Base-by-base conservation (phyloP, 2,888 invertebrate species). In the Drepanosiphum platanoidis region DNA sequence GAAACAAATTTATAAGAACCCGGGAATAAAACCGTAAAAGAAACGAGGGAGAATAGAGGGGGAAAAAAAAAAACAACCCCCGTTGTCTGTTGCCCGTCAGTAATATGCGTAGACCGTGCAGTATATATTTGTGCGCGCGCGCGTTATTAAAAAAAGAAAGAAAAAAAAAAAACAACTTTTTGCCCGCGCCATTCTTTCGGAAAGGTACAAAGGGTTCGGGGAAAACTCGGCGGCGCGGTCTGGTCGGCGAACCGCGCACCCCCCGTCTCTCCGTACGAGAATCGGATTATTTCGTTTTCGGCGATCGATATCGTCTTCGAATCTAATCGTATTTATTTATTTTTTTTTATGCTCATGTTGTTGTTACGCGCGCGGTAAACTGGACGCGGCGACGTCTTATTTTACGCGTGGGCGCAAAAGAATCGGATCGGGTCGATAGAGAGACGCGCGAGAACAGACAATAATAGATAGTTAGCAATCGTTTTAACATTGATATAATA, bases 81-180 rank as follows among this genome's bases (percentile, higher is more conserved):
- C 22, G 32, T 80, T 52, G 80, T 80, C 81, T 71, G 58, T 71
- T 39, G 39, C 30, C 71, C 71, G 39, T 81, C 71, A 58, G 36
- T 3, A 2, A 22, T n/a, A 46, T n/a, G 4, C n/a, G 34, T 27
- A 18, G n/a, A n/a, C n/a, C n/a, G n/a, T 15, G n/a, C 39, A 52
- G 18, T 52, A 52, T 52, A 22, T 52, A 22, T 52, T 13, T 46
- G 13, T 46, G 15, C 18, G 64, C 30, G 66, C 18, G 15, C 32
- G 78, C 22, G 78, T 66, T 79, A 46, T 79, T 68, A 68, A 32
- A 77, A 78, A 79, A 79, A 79, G 66, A n/a, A n/a, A n/a, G n/a
- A n/a, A n/a, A n/a, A n/a, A n/a, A n/a, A n/a, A n/a, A n/a, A n/a
- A n/a, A n/a, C n/a, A n/a, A n/a, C n/a, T 79, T 79, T 79, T 39